Evolutionary conservation across 2,113 vertebrate genomes (phyloP), one percentile per base, ranked within the genome.

Genomic region (Telmatochromis brachygnathus): DNA sequence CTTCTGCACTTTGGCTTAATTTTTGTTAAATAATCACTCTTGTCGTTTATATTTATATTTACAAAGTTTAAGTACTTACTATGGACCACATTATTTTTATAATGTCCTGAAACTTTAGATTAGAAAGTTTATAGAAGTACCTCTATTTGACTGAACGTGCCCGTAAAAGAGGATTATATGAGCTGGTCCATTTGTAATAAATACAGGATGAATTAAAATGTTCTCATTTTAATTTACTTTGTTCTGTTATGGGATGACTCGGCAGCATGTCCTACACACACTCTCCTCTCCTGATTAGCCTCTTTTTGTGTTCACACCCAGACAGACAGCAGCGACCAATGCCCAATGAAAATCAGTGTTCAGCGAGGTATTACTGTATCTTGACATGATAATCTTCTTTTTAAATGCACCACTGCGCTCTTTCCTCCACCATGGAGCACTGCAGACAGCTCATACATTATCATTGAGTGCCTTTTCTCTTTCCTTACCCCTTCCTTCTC

Each of bases 351-450:
- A 93, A 93, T 91, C 86, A 81, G 73, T 93, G 92, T 90, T 94
- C 92, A 91, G 79, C 9, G 90, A 94, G 88, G 90, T 94, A 94
- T 94, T 92, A 90, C 94, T 94, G 91, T 93, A 93, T 95, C 94
- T 93, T 96, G 94, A 96, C 95, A 94, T 93, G 93, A 96, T 96
- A 96, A 96, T 96, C 95, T 96, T 93, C 94, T 94, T 95, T 96
- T 94, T 92, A 95, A 94, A 95, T 96, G 94, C 95, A 94, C 89
- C 82, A 68, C 90, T 92, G 94, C 94, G 56, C 92, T 88, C 83
- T 88, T 89, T 84, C 73, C 79, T 45, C 87, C 75, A 73, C 73
- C 86, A 84, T 60, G 84, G 83, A 88, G 83, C 89, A 86, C 54
- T 49, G 87, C 89, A 90, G 93, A 94, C 94, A 94, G 94, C 94